Base-by-base conservation (phyloP, 2,797 vertebrate genomes). In the Amazonetta brasiliensis region DNA sequence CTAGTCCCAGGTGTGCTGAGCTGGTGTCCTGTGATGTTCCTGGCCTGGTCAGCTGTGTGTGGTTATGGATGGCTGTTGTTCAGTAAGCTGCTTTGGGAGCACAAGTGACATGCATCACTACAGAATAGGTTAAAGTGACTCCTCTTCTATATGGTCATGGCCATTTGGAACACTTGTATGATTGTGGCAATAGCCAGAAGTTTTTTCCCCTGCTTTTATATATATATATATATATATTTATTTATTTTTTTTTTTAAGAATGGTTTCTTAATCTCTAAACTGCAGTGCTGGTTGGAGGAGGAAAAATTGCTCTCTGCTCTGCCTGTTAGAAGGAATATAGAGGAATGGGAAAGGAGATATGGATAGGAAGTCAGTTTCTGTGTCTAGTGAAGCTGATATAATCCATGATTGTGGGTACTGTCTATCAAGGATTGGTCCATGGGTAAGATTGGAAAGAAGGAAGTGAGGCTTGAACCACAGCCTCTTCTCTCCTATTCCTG, bases 1-100 rank as follows among this genome's bases (percentile, higher is more conserved):
- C 16, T 56, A 63, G 12, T 39, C 25, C 58, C n/a, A 25, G 20
- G 50, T 20, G 5, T 50, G 19, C 13, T 23, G 59, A 46, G 18
- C 6, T 17, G 64, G 6, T 69, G 31, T 8, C 44, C 26, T 2
- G 0, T 16, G 1, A 7, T 2, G 5, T 39, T 20, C 2, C n/a
- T 88, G 30, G 2, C 11, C 63, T 39, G 55, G 5, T 8, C 26
- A 33, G n/a, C 20, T 31, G 5, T 12, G 5, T 64, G 26, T 28
- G n/a, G 72, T 60, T 2, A 1, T 14, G 23, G 37, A 23, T 68
- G 48, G 12, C 60, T 62, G 54, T 20, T 30, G 31, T 7, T 81
- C 41, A 23, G 0, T 5, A 35, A 12, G 1, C 11, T 68, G 16
- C 31, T 78, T 39, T 66, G 44, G 22, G 31, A 72, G 17, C 48